Evolutionary conservation across 1,140 invertebrate species (phyloP).

Genomic region (Gryllus bimaculatus): DNA sequence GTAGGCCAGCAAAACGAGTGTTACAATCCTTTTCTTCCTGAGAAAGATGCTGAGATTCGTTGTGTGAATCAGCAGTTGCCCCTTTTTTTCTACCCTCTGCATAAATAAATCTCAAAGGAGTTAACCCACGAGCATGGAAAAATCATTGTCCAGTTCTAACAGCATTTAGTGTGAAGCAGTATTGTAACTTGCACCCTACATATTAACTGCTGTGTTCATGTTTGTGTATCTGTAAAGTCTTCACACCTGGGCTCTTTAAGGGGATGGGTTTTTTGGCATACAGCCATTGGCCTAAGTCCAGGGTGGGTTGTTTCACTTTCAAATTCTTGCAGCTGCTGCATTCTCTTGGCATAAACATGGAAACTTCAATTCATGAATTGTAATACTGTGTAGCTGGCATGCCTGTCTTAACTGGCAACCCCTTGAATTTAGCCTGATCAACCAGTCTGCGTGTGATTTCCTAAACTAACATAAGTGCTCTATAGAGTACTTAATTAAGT

Average conservation of each 20-base stretch:
- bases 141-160: background rate
- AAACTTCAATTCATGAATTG: no score
- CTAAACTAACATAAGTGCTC: background rate
- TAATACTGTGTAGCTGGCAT: background rate
- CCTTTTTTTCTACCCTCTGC: background rate
- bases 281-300: no score
- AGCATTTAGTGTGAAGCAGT: background rate
- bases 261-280: no score
- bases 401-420: background rate
- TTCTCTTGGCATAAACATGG: no score
- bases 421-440: background rate
- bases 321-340: no score
- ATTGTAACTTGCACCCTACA: background rate
- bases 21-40: background rate
- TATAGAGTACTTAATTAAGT: background rate
- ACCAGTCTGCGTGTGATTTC: background rate
- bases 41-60: background rate
- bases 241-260: background rate
- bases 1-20: slow-evolving; percentile 44
- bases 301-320: no score
- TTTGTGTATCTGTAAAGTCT: background rate
- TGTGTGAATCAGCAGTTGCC: background rate
- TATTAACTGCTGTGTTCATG: background rate
- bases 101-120: background rate
- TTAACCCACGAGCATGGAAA: background rate